A percentile compares a stretch with the other conserved stretches of the same genome.
Evolutionary conservation across 2,888 invertebrate genomes (phyloP).

Genomic region (Lacanobia oleracea): DNA sequence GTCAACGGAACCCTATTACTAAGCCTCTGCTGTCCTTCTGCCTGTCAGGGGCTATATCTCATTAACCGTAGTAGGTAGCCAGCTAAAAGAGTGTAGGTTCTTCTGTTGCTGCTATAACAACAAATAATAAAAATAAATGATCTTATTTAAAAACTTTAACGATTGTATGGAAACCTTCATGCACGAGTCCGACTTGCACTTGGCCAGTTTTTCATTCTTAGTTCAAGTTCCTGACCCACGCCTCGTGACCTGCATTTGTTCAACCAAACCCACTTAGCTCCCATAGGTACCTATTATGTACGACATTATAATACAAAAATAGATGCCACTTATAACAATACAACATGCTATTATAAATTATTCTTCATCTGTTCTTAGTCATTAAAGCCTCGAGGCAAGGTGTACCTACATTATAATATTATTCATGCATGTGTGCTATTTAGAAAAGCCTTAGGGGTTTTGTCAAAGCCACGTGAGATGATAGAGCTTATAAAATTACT

Average conservation of each 20-base stretch:
- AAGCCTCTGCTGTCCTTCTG: no score
- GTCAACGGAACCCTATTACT: no score
- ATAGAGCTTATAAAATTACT: slow-evolving; percentile 1
- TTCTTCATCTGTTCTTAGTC: slow-evolving; percentile 13
- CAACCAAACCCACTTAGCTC: slow-evolving; percentile 2
- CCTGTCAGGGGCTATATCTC: no score
- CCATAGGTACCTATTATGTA: slow-evolving; percentile 4
- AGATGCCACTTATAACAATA: slow-evolving; percentile 40
- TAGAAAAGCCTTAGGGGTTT: slow-evolving; percentile 25
- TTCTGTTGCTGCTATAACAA: no score
- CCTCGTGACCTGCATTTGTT: slow-evolving; percentile 28
- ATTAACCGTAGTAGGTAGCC: no score
- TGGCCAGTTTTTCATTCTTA: no score
- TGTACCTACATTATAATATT: slow-evolving; percentile 4
- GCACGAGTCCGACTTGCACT: no score
- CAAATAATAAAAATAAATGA: no score
- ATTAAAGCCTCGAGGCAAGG: slow-evolving; percentile 22
- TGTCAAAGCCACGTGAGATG: slow-evolving; percentile 13
- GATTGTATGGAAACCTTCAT: no score
- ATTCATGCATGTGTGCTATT: slow-evolving; percentile 33
- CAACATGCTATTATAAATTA: slow-evolving; percentile 32
- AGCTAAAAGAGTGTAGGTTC: no score
- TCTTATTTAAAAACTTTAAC: no score
- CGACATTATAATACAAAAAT: slow-evolving; percentile 10
- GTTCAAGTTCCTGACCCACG: not conserved